Evolutionary conservation across 2,888 invertebrate genomes (phyloP), one percentile per base, ranked within the genome.

Genomic region (Fragum fragum): DNA sequence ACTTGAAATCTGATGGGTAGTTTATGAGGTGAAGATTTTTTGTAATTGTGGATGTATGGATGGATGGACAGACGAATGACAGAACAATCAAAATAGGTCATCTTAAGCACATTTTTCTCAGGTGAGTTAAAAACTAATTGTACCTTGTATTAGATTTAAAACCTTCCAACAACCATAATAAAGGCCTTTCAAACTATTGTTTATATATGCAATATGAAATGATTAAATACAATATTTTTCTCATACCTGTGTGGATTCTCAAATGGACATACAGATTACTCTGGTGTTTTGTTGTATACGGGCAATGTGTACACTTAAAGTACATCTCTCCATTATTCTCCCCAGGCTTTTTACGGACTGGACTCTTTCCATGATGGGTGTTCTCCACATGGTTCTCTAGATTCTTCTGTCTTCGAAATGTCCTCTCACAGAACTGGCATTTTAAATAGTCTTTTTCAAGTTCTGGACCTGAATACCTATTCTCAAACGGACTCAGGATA

Each of bases 191-290:
- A n/a, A n/a, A n/a, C n/a, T n/a, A n/a, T n/a, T n/a, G n/a, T n/a
- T n/a, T n/a, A n/a, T n/a, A n/a, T n/a, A n/a, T n/a, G n/a, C n/a
- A n/a, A n/a, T n/a, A n/a, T n/a, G n/a, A n/a, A n/a, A n/a, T n/a
- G n/a, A n/a, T n/a, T n/a, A n/a, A n/a, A n/a, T n/a, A n/a, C n/a
- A n/a, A n/a, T n/a, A n/a, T n/a, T n/a, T n/a, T n/a, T n/a, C 18
- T 85, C 92, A 86, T 73, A 94, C 94, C 94, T 75, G 94, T 94
- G 79, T 94, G 94, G 23, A 94, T 94, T 52, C 94, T 77, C 14
- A 94, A 90, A 87, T 94, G 94, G 5, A 94, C 94, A 80, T 94
- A 94, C 77, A 94, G 88, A 81, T 94, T 94, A 86, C 94, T 94
- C 85, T 94, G 94, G 81, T 94, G 94, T 81, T 94, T 94, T 26